Evolutionary conservation across 1,140 invertebrate species (phyloP), one percentile per base, ranked within the genome.

Genomic region (Pentalonia nigronervosa): DNA sequence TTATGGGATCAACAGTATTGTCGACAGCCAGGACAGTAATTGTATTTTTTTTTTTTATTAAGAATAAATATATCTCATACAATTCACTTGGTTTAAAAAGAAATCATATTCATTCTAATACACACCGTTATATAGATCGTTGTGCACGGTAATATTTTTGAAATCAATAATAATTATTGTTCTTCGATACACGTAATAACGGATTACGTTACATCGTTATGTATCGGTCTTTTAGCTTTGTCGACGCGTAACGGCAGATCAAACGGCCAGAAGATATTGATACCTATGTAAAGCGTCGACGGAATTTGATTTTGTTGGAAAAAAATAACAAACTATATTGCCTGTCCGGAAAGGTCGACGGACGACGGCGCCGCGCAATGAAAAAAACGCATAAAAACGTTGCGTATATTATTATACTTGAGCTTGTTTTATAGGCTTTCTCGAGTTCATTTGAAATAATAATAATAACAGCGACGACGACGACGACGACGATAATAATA

Each of bases 381-480:
- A 47, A 76, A 76, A n/a, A 76, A 67, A 90, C 53, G 23, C 60
- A 91, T 81, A 91, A 91, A 81, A 81, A 23, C 23, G 91, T 83
- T 92, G n/a, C 34, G 91, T 50, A 83, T 91, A 83, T 91, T 21
- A 4, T 3, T 53, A 53, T 53, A 91, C 67, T 76, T 84, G 41
- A 1, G 41, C 90, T 83, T 25, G 91, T 92, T 92, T 92, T 92
- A 92, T 92, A 34, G 91, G 90, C 50, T 81, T 83, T 92, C 76
- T 92, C 34, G 76, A 92, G 76, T 92, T 92, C 67, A 83, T 92
- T 92, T 83, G 76, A 53, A 50, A 92, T 83, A 83, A 83, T 83
- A 91, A 91, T 81, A 91, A 91, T 90, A 90, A n/a, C 14, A 36
- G 50, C 48, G 36, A 83, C 50, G 36, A 91, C 48, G 36, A 91